A percentile compares a stretch with the other conserved stretches of the same genome.
Conservation (phyloP, 2,113 vertebrate species). For the Arothron firmamentum region DNA sequence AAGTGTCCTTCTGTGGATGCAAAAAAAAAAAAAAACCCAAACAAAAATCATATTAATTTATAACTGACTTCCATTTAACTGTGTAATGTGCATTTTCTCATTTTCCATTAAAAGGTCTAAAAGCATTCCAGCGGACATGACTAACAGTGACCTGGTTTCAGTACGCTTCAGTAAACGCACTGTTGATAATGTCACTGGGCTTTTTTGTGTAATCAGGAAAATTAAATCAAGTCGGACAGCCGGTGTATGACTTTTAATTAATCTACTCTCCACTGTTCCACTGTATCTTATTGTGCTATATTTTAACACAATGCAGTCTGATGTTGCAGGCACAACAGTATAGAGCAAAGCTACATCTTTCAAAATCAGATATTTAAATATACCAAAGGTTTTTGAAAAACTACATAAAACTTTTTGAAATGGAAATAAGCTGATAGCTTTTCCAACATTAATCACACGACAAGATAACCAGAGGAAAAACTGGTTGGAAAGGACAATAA, state of each 20-base stretch:
- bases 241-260: no score
- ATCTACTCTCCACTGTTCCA: no score
- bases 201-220: constrained; percentile 7
- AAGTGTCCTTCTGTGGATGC: constrained; percentile 41
- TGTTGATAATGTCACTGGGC: background rate
- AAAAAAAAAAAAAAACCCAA: no score
- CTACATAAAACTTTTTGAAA: background rate
- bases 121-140: background rate
- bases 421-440: background rate
- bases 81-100: no score
- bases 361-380: background rate
- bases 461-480: constrained; percentile 12
- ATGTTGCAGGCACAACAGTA: background rate
- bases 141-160: background rate
- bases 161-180: background rate
- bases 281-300: background rate
- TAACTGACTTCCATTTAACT: no score
- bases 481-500: constrained; percentile 23
- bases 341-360: background rate
- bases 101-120: no score
- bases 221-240: background rate
- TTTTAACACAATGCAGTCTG: background rate
- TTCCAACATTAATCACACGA: constrained; percentile 10
- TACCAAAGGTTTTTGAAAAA: background rate
- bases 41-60: background rate